Evolutionary conservation across 2,797 vertebrate genomes (phyloP), one percentile per base, ranked within the genome.

Genomic region (Falco cherrug): DNA sequence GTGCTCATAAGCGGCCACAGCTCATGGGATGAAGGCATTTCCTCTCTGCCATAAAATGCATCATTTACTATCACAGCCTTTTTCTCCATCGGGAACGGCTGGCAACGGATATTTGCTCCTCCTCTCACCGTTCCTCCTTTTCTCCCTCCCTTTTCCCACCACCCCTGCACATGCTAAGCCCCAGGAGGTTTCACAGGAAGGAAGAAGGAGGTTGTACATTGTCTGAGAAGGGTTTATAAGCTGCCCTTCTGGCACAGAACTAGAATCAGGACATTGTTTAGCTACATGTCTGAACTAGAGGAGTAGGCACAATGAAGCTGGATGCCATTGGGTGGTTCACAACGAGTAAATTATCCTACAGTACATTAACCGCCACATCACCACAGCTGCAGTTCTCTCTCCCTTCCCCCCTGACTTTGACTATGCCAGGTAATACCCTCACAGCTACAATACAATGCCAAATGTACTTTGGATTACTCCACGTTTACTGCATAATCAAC

Each of bases 21-120:
- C 43, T 89, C 71, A 50, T 7, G 64, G 61, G 92, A 91, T 84
- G 89, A 77, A 94, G 89, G 91, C 65, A 94, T 95, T 97, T 96
- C 93, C 95, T 69, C 63, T 43, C 77, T 71, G 43, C 65, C 83
- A 70, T 95, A 94, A 95, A 95, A 96, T 13, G 85, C 83, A 61
- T 25, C 89, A 77, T 96, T 97, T 92, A 21, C 50, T 71, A 61
- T 85, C 89, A 54, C 37, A 83, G 47, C 61, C 45, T 61, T 68
- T 80, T 59, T 77, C 90, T 91, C 82, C 41, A 4, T 11, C 1
- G 39, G 50, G 89, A 89, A 39, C 0, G 5, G 25, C 77, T 96
- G 92, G 82, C 41, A 8, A 68, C 5, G 57, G 79, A 54, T 94
- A 19, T 75, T 85, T 68, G 84, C 80, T 95, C 73, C 80, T 95